phyloP scores from a whole-genome alignment of 2,113 vertebrate genomes.

The Tragelaphus scriptus region DNA sequence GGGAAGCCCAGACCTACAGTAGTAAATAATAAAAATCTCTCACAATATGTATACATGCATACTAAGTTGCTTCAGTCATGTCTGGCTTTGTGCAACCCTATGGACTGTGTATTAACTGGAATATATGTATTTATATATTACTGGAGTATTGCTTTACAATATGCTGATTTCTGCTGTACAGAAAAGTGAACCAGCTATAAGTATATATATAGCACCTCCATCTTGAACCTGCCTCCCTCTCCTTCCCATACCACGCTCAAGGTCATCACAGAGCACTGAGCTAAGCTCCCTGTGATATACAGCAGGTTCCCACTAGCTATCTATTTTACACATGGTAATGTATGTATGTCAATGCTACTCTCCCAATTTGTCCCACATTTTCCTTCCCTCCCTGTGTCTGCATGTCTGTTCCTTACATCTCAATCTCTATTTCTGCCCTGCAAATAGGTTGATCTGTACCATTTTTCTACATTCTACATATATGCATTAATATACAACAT shows the following conservation, averaged over 20 bases:
- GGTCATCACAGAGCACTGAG: background rate
- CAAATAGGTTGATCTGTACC: background rate
- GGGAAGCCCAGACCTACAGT: background rate
- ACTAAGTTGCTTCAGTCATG: background rate
- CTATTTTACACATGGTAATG: background rate
- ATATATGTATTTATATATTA: background rate
- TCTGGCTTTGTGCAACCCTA: background rate
- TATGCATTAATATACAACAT: background rate
- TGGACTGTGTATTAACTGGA: background rate
- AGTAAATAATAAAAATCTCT: background rate
- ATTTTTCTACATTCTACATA: background rate
- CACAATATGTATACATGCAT: background rate
- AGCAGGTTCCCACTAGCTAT: background rate
- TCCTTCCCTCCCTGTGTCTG: background rate
- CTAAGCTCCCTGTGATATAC: background rate
- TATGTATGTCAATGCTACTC: background rate
- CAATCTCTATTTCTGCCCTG: background rate
- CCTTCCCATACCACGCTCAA: background rate
- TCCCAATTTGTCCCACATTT: background rate
- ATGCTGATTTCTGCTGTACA: background rate
- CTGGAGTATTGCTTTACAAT: background rate
- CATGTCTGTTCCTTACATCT: background rate
- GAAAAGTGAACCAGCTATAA: background rate
- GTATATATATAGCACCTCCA: background rate
- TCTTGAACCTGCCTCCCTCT: background rate